Conservation (phyloP, 1,140 invertebrate genomes). For the Cherax destructor region DNA sequence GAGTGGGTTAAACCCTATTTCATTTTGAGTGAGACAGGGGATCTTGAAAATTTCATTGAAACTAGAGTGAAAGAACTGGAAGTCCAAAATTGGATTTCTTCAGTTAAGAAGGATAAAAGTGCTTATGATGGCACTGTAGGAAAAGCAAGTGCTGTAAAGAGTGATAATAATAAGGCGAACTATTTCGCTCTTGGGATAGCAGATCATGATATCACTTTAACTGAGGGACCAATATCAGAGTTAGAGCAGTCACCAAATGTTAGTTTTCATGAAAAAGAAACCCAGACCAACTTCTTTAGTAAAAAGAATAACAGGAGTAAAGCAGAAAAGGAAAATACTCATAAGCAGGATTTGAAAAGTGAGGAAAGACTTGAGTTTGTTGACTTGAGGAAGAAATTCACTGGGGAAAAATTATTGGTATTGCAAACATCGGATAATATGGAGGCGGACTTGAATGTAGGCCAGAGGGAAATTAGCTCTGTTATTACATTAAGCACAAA, state of each 20-base stretch:
- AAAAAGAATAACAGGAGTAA: background rate
- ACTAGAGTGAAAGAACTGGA: background rate
- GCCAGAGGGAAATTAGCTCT: background rate
- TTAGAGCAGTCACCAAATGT: background rate
- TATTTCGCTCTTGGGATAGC: background rate
- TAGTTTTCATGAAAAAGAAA: conserved; percentile 39
- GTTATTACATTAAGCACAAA: background rate
- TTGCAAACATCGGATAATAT: background rate
- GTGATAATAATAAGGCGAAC: background rate
- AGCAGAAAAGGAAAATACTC: background rate
- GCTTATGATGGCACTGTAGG: background rate
- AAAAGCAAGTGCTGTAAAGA: background rate
- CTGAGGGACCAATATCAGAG: conserved; percentile 56
- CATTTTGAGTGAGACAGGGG: conserved; percentile 51
- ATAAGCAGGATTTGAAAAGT: background rate
- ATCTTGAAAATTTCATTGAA: conserved; percentile 42
- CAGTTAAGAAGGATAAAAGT: background rate
- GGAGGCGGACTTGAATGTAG: background rate
- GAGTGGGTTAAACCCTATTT: conserved; percentile 58
- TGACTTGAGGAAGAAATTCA: conserved; percentile 32
- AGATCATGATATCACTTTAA: conserved; percentile 44
- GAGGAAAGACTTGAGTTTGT: conserved; percentile 14
- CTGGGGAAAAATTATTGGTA: conserved; percentile 1
- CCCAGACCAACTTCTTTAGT: conserved; percentile 9
- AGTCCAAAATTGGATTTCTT: background rate